phyloP scores from a whole-genome alignment of 2,113 vertebrate species.

The Ibidorhyncha struthersii region DNA sequence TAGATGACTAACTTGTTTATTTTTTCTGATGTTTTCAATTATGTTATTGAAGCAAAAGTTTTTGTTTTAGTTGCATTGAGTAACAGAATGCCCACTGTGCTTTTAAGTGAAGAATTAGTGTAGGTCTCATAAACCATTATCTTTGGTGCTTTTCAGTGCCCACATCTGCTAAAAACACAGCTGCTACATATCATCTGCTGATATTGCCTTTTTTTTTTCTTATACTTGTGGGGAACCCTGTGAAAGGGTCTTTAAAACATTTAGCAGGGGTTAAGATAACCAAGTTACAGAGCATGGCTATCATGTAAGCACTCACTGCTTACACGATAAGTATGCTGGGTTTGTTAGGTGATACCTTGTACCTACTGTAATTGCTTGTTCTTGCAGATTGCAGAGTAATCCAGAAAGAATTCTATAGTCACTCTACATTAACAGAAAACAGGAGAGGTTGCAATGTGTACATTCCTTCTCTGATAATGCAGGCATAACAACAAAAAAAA shows the following conservation, averaged over 20 bases:
- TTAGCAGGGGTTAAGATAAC: background rate
- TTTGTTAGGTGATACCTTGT: conserved; percentile 5
- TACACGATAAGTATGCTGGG: background rate
- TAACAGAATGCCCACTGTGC: background rate
- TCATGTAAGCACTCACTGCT: background rate
- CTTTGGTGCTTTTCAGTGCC: background rate
- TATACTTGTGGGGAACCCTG: background rate
- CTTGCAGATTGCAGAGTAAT: conserved; percentile 28
- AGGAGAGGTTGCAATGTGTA: background rate
- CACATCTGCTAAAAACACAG: background rate
- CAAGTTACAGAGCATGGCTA: background rate
- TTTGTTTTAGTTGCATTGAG: background rate
- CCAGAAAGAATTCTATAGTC: background rate
- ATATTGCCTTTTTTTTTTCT: background rate
- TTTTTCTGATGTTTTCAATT: background rate
- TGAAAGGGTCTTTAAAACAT: background rate
- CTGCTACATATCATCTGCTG: background rate
- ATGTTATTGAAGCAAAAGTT: background rate
- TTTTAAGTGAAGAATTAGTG: background rate
- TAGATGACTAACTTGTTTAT: background rate
- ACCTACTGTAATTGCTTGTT: background rate
- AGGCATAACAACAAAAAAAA: background rate
- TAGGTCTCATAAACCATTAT: background rate
- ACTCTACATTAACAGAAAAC: background rate
- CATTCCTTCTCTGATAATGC: background rate